Base-by-base conservation (phyloP, 1,140 invertebrate species). In the Homarus americanus region DNA sequence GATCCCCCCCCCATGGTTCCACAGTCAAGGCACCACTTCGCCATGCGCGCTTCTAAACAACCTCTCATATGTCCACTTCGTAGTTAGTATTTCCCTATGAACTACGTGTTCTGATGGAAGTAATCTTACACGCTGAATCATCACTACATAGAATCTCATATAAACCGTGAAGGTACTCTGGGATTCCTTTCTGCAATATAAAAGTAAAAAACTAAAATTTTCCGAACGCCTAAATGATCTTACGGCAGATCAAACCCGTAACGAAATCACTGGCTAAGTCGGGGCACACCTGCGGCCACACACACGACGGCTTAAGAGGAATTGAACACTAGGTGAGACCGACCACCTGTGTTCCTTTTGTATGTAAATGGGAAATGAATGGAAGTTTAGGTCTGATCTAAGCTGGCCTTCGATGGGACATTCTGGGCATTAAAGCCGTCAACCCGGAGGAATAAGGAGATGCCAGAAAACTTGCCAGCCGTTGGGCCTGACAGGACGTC, bases 321-420 rank as follows among this genome's bases (percentile, higher is more conserved):
- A 49, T 49, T 49, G 5, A 69, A 32, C 63, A 69, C 2, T 28
- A 32, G 63, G 63, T 69, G 63, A 69, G n/a, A 2, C 1, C 12
- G 66, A 1, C 17, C 58, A 49, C 58, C 15, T 38, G 36, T 36
- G 7, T 66, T 66, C 53, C 53, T 58, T 10, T 24, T 40, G 17
- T 69, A 69, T 34, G 63, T 69, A 69, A 69, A 69, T 69, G n/a
- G 63, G n/a, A 28, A 28, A 69, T 69, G 28, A 69, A 24, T 69
- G n/a, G 63, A 69, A 32, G n/a, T 12, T 69, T 69, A 69, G 63
- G 63, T 32, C 63, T 32, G 63, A 12, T 12, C 63, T 5, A 28
- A 32, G n/a, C 9, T 4, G 12, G 63, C 28, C 63, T 32, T 69
- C 2, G 63, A 69, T 69, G 63, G n/a, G 63, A 69, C 63, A 32